Base-by-base conservation (phyloP, 2,797 vertebrate genomes). In the Leptodactylus fallax region DNA sequence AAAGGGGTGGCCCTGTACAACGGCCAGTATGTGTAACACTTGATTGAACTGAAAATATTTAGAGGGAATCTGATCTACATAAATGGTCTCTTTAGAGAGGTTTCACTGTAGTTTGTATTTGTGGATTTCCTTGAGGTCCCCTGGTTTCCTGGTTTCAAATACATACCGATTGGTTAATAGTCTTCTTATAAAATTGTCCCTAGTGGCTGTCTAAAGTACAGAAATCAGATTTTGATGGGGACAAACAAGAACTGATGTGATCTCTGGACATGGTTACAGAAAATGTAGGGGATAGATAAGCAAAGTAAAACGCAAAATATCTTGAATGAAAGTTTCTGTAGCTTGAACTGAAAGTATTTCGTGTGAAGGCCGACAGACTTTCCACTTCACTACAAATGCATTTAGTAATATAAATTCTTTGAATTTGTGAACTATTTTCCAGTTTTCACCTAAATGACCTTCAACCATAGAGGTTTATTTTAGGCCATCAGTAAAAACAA, bases 391-490 rank as follows among this genome's bases (percentile, higher is more conserved):
- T 76, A 23, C 25, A n/a, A 58, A 60, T 49, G 47, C 25, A 21
- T 61, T 49, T 61, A 56, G 19, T 7, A 9, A 74, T 27, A 84
- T 19, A 74, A 74, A 84, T 84, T 9, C 67, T 58, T 84, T 74
- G 69, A 47, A 84, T 84, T 60, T 76, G 83, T 76, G 23, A 14
- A 76, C 76, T 84, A 84, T 47, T 76, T 76, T 36, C 55, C 13
- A 10, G 7, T 14, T 14, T 16, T 25, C 19, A 47, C 36, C 27
- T 36, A 47, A 74, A n/a, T 25, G 6, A 25, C 71, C 17, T 85
- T 51, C 19, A 49, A 51, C 19, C 3, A 16, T 23, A 23, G 71
- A 19, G 71, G 17, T 85, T 69, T 71, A 36, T 83, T 55, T 55
- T 82, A 23, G 53, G 60, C 9, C 51, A 55, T 71, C 49, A 56